Evolutionary conservation across 2,888 invertebrate species (phyloP).

Genomic region (Cancer borealis): DNA sequence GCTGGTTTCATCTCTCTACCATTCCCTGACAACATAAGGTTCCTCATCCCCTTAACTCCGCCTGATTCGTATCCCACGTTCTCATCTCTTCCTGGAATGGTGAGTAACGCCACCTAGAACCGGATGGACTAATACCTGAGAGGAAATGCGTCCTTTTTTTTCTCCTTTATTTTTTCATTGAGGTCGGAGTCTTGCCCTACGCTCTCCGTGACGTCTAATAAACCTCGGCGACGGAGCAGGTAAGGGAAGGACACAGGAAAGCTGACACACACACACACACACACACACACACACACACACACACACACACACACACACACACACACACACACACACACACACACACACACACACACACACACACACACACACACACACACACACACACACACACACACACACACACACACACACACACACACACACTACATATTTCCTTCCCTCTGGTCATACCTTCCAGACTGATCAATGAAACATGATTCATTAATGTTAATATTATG

Average conservation of each 20-base stretch:
- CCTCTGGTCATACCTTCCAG: background rate
- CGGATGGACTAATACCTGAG: background rate
- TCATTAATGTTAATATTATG: slow-evolving; percentile 12
- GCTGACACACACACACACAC: background rate
- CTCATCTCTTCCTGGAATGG: background rate
- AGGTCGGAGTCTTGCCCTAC: background rate
- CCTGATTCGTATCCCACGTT: background rate
- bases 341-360: background rate
- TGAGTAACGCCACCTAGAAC: background rate
- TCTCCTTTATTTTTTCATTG: background rate
- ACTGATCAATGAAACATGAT: background rate
- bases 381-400: too few relatives aligned
- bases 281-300: slow-evolving; percentile 7
- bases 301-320: background rate
- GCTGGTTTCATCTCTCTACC: background rate
- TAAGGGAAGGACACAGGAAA: background rate
- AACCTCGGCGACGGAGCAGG: background rate
- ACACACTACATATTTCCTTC: too few relatives aligned
- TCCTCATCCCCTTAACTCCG: background rate
- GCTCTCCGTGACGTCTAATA: background rate
- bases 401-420: background rate
- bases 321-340: too few relatives aligned
- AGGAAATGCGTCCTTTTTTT: background rate
- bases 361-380: slow-evolving; percentile 1
- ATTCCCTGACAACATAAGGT: background rate